Conservation (phyloP, 2,113 vertebrate species). For the Prunella fulvescens region DNA sequence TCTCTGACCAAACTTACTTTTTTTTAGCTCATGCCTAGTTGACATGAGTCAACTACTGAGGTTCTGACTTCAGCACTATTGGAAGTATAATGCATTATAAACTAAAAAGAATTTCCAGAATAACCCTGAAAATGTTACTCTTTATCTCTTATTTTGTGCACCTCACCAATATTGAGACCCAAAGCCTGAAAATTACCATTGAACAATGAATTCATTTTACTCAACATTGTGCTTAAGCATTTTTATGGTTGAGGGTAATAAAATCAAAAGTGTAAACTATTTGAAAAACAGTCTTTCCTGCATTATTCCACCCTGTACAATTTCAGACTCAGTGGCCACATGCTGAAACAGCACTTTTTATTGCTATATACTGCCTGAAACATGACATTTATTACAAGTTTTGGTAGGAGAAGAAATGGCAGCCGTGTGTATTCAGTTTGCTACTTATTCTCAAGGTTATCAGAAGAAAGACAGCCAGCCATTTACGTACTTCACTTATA, state of each 20-base stretch:
- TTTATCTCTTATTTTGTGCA: background rate
- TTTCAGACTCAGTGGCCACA: background rate
- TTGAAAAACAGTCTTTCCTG: background rate
- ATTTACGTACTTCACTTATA: background rate
- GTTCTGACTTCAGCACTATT: background rate
- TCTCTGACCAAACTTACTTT: background rate
- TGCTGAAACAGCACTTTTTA: background rate
- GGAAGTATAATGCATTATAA: background rate
- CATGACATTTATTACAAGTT: background rate
- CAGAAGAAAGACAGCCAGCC: background rate
- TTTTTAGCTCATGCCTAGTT: background rate
- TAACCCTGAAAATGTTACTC: background rate
- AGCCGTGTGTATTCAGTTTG: background rate
- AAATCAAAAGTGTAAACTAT: background rate
- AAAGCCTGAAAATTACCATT: background rate
- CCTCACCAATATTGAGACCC: background rate
- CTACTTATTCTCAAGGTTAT: background rate
- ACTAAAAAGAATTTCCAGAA: background rate
- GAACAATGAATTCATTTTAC: background rate
- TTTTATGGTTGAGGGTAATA: background rate
- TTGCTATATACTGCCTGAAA: background rate
- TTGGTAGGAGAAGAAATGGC: background rate
- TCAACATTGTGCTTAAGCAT: background rate
- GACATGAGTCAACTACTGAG: background rate
- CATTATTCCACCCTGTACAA: background rate